Conservation (phyloP, 2,113 vertebrate genomes). For the Saiga tatarica region DNA sequence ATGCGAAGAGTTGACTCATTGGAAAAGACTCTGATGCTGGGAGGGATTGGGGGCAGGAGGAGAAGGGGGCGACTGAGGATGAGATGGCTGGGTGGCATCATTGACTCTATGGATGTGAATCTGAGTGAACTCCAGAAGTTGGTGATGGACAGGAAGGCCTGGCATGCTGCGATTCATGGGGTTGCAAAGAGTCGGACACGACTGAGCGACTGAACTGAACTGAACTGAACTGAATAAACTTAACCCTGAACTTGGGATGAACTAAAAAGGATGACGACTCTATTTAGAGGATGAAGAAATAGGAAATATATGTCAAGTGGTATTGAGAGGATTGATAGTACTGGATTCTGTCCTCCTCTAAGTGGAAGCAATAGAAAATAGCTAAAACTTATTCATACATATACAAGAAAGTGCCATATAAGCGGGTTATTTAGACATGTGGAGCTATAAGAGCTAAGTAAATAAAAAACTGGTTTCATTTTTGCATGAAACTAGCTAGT, state of each 20-base stretch:
- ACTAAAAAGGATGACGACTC: not conserved
- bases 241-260: not conserved
- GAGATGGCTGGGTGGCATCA: too few relatives aligned
- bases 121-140: too few relatives aligned
- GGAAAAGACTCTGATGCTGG: too few relatives aligned
- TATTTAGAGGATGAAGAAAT: not conserved
- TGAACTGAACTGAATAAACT: not conserved
- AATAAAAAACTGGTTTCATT: not conserved
- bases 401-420: not conserved
- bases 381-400: not conserved
- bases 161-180: too few relatives aligned
- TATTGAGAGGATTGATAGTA: not conserved
- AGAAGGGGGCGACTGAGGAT: too few relatives aligned
- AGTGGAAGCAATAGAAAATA: not conserved
- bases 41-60: too few relatives aligned
- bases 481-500: not conserved
- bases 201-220: too few relatives aligned
- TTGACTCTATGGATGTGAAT: too few relatives aligned
- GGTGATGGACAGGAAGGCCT: too few relatives aligned
- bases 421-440: not conserved
- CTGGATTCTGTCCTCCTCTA: not conserved
- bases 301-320: not conserved
- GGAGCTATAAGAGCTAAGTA: not conserved
- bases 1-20: too few relatives aligned
- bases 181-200: too few relatives aligned